These are phyloP conservation scores for Parascotia fuliginaria DNA, from an alignment of 2,888 invertebrate species.

Conservation along the genomic window DNA sequence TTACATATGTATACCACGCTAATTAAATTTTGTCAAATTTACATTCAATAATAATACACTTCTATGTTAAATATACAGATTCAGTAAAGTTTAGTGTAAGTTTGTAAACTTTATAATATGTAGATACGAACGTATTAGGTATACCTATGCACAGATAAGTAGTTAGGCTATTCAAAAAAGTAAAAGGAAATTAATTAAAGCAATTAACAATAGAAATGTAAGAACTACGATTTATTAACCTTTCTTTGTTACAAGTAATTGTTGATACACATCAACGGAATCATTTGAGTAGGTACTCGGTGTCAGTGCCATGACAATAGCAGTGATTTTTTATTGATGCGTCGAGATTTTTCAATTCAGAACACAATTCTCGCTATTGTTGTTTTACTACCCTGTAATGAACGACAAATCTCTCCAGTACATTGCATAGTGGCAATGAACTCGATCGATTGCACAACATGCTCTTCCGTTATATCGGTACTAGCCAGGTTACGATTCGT, in stretches of 20 bases:
- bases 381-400: constrained; percentile 28
- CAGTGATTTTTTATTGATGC: constrained; percentile 36
- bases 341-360: constrained; percentile 22
- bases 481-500: constrained; percentile 36
- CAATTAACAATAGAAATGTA: not conserved
- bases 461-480: constrained; percentile 35
- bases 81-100: no score
- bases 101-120: no score
- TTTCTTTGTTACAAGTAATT: constrained; percentile 11
- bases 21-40: constrained; percentile 22
- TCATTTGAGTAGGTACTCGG: constrained; percentile 10
- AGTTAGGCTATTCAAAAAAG: not conserved
- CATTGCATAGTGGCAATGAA: constrained; percentile 35
- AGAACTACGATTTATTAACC: not conserved
- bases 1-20: constrained; percentile 1
- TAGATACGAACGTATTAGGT: no score
- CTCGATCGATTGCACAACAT: constrained; percentile 39
- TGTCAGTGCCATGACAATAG: constrained; percentile 31
- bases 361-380: constrained; percentile 40
- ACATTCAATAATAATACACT: no score
- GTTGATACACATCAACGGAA: constrained; percentile 8
- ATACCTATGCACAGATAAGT: no score
- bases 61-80: no score
- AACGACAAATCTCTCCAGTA: constrained; percentile 38
- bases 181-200: not conserved